Conservation (phyloP, 2,113 vertebrate genomes). For the Percina caprodes region DNA sequence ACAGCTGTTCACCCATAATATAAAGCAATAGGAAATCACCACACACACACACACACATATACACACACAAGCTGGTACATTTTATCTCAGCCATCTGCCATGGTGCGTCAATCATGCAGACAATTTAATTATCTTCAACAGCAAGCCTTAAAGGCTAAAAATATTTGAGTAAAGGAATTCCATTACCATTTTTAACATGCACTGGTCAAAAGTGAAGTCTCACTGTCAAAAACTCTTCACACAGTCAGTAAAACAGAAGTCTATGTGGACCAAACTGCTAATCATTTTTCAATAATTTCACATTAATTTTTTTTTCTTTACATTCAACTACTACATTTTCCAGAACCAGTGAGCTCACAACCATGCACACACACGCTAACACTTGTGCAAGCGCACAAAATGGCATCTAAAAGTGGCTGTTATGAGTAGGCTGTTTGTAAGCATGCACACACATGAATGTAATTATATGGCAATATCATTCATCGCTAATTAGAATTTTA, state of each 20-base stretch:
- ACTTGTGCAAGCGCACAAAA: background rate
- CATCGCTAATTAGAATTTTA: constrained; percentile 19
- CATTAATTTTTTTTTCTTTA: too few species aligned
- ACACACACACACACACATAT: background rate
- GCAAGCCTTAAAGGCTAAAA: background rate
- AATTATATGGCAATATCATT: constrained; percentile 26
- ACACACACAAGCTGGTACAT: background rate
- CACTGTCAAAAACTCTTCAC: too few species aligned
- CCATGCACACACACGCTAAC: background rate
- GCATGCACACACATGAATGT: constrained; percentile 11
- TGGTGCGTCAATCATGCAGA: constrained; percentile 31
- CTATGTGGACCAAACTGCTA: too few species aligned
- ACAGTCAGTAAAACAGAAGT: too few species aligned
- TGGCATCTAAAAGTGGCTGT: constrained; percentile 17
- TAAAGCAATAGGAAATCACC: background rate
- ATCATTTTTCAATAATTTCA: too few species aligned
- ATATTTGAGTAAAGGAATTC: background rate
- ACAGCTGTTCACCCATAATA: constrained; percentile 3
- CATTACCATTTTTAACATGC: background rate
- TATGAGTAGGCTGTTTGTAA: background rate
- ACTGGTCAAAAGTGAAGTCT: too few species aligned
- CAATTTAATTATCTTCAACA: constrained; percentile 45
- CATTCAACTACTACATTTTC: too few species aligned
- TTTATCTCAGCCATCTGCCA: constrained; percentile 6
- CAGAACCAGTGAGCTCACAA: too few species aligned